Evolutionary conservation across 2,888 invertebrate genomes (phyloP), one percentile per base, ranked within the genome.

Genomic region (Spicauda simplicius): DNA sequence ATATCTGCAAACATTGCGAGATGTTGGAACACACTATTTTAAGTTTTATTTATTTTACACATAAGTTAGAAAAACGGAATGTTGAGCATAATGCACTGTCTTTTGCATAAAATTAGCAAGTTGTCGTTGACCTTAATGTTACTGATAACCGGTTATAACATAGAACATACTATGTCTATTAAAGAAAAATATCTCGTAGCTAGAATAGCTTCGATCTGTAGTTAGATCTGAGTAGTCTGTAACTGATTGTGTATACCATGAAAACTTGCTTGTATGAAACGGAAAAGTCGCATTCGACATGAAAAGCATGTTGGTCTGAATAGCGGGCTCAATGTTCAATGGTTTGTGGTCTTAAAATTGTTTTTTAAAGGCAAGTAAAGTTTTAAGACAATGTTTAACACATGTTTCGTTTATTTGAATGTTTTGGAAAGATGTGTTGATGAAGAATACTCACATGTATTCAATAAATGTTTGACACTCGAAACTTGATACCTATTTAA

Each of bases 141-240:
- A 65, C 25, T 30, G 19, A 37, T 57, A 65, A 53, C 53, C 41
- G 54, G 55, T 55, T 50, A 30, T 60, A 60, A 60, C 18, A 12
- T 58, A 41, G 69, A 73, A 64, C 71, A 57, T 61, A 73, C 70
- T 58, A 59, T 52, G 73, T 73, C 73, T 69, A 70, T 71, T 68
- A 70, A 69, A 70, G 68, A 25, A 59, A 72, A 73, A 75, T 76
- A 64, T 72, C 77, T 76, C 73, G 75, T 81, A 78, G 58, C 70
- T 83, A 75, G 70, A 68, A 69, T 76, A 82, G 75, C 70, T 73
- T 74, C 73, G 73, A 80, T 77, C 76, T 71, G 78, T 80, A 81
- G 80, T 63, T 71, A 77, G 78, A 74, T 80, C 75, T 72, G 76
- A 71, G 76, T 83, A 82, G 82, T 69, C 48, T 45, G 63, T 65